Conservation (phyloP, 2,888 invertebrate species). For the Dinocampus coccinellae region DNA sequence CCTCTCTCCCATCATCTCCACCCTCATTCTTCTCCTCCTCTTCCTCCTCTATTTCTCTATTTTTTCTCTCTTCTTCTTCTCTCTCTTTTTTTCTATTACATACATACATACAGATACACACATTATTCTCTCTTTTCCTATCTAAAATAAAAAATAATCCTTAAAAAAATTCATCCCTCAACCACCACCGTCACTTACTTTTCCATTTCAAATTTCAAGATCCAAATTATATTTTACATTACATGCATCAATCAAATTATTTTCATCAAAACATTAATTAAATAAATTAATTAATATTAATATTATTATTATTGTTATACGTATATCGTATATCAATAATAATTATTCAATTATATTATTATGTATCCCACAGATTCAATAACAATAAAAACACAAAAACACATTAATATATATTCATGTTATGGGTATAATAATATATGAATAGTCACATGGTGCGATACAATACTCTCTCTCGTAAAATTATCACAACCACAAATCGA, state of each 20-base stretch:
- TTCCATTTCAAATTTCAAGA: too few species aligned
- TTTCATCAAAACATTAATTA: too few species aligned
- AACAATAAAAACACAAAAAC: not conserved
- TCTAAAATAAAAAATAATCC: too few species aligned
- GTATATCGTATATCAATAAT: not conserved
- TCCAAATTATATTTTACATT: too few species aligned
- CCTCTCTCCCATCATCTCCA: conserved; percentile 11
- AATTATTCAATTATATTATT: conserved; percentile 5
- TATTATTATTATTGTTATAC: too few species aligned
- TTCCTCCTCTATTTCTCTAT: not conserved
- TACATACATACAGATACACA: not conserved
- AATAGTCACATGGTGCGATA: conserved; percentile 15
- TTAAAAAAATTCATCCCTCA: too few species aligned
- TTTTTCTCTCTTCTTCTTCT: not conserved
- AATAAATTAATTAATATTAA: too few species aligned
- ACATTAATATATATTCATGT: not conserved
- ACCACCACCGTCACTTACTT: too few species aligned
- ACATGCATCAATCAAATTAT: too few species aligned
- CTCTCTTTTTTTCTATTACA: not conserved
- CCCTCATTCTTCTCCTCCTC: not conserved
- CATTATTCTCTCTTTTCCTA: too few species aligned
- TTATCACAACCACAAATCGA: conserved; percentile 36
- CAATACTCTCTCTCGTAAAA: conserved; percentile 29
- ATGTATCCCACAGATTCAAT: conserved; percentile 5
- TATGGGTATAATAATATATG: conserved; percentile 6